Percentiles rank a stretch among this genome's conserved stretches.
Conservation (phyloP, 2,888 invertebrate species). For the Ceratothoa steindachneri region DNA sequence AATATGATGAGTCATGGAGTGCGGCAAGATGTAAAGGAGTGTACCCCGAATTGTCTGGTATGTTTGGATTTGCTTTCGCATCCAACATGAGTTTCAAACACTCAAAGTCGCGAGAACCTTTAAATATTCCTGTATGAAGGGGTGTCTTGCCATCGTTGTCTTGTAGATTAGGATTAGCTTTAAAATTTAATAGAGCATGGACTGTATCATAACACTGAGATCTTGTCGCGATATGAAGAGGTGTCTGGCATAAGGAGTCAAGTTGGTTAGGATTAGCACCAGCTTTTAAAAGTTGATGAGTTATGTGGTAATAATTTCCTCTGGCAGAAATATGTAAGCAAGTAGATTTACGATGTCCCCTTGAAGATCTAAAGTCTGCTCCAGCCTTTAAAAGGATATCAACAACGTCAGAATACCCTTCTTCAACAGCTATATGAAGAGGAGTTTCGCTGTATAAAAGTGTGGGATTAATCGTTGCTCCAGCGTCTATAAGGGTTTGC, state of each 20-base stretch:
- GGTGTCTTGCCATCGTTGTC: constrained; percentile 74
- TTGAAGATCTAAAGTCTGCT: constrained; percentile 62
- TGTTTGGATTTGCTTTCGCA: constrained; percentile 72
- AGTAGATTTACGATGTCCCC: constrained; percentile 60
- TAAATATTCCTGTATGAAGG: constrained; percentile 73
- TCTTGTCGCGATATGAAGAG: constrained; percentile 76
- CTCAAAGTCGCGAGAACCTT: constrained; percentile 68
- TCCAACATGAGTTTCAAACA: constrained; percentile 62
- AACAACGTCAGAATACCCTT: constrained; percentile 67
- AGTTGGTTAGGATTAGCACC: constrained; percentile 73
- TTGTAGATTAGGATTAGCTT: constrained; percentile 66
- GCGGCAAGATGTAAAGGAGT: constrained; percentile 78
- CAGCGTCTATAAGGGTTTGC: constrained; percentile 66
- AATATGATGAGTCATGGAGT: constrained; percentile 72
- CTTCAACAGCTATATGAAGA: constrained; percentile 72
- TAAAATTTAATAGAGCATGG: constrained; percentile 63
- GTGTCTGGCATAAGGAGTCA: constrained; percentile 70
- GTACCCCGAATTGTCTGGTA: constrained; percentile 77
- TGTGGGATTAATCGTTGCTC: constrained; percentile 69
- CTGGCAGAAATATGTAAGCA: constrained; percentile 83
- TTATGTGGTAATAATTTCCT: constrained; percentile 76
- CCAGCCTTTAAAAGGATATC: constrained; percentile 70
- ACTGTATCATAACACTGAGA: constrained; percentile 74
- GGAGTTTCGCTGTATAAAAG: constrained; percentile 67
- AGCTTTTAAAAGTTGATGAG: constrained; percentile 66